Conservation (phyloP, 2,113 vertebrate genomes). For the Atlantisia rogersi region DNA sequence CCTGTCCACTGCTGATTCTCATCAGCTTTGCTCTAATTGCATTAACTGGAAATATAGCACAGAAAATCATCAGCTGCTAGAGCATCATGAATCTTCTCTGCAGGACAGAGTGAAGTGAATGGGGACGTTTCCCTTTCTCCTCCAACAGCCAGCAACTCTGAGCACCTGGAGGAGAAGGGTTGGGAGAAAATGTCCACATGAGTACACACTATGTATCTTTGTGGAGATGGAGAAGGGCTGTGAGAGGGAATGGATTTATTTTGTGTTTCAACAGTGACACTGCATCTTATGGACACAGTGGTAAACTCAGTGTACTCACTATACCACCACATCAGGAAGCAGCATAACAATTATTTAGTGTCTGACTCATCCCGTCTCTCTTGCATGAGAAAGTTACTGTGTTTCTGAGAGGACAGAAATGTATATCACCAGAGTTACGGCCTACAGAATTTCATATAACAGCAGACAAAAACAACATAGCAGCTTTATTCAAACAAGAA, state of each 20-base stretch:
- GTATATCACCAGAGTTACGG: background rate
- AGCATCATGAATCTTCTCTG: background rate
- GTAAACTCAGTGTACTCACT: background rate
- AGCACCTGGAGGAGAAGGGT: background rate
- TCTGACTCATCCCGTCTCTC: background rate
- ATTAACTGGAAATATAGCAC: background rate
- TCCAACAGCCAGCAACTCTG: fast-evolving
- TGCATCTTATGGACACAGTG: background rate
- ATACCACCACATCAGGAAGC: background rate
- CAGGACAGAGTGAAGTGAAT: background rate
- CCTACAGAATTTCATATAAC: background rate
- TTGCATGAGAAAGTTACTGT: background rate
- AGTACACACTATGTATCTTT: background rate
- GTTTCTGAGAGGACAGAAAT: background rate
- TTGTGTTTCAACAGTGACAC: background rate
- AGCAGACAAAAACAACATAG: slow-evolving; percentile 3
- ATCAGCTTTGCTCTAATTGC: background rate
- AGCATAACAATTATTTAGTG: background rate
- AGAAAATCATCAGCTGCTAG: background rate
- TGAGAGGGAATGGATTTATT: background rate
- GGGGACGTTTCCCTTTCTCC: background rate
- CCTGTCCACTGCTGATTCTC: background rate
- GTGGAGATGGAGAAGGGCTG: background rate
- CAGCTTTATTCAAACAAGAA: slow-evolving; percentile 28
- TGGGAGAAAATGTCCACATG: background rate